Base-by-base conservation (phyloP, 2,888 invertebrate species). In the Aphelenchoides bicaudatus region DNA sequence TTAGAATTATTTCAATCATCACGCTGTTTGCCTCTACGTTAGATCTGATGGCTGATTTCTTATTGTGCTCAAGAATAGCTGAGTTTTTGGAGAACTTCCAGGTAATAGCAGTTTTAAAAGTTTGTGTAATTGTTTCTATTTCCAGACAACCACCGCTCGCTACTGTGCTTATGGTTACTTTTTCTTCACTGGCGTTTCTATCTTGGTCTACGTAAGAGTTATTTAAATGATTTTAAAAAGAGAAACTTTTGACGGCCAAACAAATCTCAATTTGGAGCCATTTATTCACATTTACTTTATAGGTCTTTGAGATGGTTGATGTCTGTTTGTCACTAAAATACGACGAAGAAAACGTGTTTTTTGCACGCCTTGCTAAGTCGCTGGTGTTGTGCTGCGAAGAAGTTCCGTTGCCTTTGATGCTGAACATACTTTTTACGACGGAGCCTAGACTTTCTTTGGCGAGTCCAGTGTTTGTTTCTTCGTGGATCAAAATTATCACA, bases 311-410 rank as follows among this genome's bases (percentile, higher is more conserved):
- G 58, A 77, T 78, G 72, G 62, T 72, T 31, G 78, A 78, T 56
- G 75, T 78, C 0, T 78, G 75, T 56, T 66, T 73, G 39, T 75
- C 78, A 19, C 60, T 78, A 34, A 78, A 78, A 51, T 67, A 79
- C 61, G 78, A 78, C 48, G 72, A 73, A 48, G 78, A 78, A 59
- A 71, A 77, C 47, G 68, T 75, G 3, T 73, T 72, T 66, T 72
- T 69, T 55, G 75, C 78, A 0, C 64, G 78, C n/a, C 58, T 78
- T n/a, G 78, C 78, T 48, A 78, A 78, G 50, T 76, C 75, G 0
- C 29, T 79, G 60, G 77, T 78, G 39, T 65, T 78, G 13, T 70
- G 70, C 28, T 62, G 72, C 31, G 78, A 78, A 64, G 78, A 78
- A 68, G 75, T 76, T 2, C 79, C 79, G 8, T 68, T 79, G 21